A percentile compares a stretch with the other conserved stretches of the same genome.
These are phyloP conservation scores for Tenthredo distinguenda DNA, from an alignment of 2,888 invertebrate species.

Conservation along the genomic window DNA sequence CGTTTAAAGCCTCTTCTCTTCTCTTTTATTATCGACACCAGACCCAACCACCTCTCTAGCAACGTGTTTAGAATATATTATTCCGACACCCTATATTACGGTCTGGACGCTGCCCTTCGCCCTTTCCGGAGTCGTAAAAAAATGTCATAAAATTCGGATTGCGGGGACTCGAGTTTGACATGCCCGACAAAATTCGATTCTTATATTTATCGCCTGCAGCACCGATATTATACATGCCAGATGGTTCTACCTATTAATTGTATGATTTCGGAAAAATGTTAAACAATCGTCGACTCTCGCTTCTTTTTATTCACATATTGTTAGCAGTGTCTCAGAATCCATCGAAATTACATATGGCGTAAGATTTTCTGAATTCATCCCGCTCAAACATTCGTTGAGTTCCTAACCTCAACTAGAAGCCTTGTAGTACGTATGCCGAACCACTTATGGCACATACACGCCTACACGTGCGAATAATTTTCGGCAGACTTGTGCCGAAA, in stretches of 20 bases:
- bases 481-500: background rate
- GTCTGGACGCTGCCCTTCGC: constrained; percentile 3
- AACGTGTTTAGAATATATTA: constrained; percentile 52
- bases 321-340: background rate
- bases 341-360: background rate
- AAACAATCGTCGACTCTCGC: background rate
- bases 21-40: constrained; percentile 45
- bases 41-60: constrained; percentile 32
- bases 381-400: background rate
- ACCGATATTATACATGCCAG: background rate
- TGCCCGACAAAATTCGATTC: constrained; percentile 31
- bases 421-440: too few species aligned
- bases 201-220: background rate
- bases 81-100: constrained; percentile 48
- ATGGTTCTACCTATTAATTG: background rate
- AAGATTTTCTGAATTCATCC: background rate
- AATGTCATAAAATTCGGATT: constrained; percentile 46
- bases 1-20: constrained; percentile 64
- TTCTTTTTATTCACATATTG: background rate
- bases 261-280: too few species aligned
- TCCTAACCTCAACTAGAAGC: background rate
- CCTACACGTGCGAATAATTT: background rate
- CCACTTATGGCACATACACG: background rate
- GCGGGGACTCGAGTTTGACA: constrained; percentile 32
- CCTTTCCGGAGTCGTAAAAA: constrained; percentile 34